Conservation (phyloP, 2,888 invertebrate genomes). For the Oxyteleia sp. region DNA sequence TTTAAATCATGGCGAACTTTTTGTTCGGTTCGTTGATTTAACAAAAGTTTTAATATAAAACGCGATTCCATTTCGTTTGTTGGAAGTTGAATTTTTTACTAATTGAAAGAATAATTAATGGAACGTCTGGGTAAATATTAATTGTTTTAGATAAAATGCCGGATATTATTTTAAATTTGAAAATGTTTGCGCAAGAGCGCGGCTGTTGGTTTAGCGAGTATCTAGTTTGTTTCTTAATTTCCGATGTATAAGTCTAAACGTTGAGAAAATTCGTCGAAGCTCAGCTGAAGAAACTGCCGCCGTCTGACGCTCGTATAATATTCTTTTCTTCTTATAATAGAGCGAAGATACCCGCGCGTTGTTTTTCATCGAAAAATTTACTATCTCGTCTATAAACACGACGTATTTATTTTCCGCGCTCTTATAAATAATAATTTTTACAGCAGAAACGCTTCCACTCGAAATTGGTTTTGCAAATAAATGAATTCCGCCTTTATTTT, state of each 20-base stretch:
- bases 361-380: slow-evolving; percentile 49
- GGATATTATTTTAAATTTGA: slow-evolving; percentile 57
- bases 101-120: slow-evolving; percentile 67
- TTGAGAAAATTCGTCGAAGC: slow-evolving; percentile 48
- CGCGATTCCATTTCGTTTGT: slow-evolving; percentile 48
- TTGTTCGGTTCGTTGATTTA: slow-evolving; percentile 61
- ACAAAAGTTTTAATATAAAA: slow-evolving; percentile 67
- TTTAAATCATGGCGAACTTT: slow-evolving; percentile 63
- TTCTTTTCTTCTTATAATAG: slow-evolving; percentile 55
- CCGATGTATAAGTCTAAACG: slow-evolving; percentile 42
- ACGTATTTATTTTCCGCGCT: slow-evolving; percentile 49
- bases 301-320: slow-evolving; percentile 27
- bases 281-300: slow-evolving; percentile 59
- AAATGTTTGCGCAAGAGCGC: slow-evolving; percentile 45
- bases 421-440: slow-evolving; percentile 38
- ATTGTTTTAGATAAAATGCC: slow-evolving; percentile 55
- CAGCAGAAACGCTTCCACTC: slow-evolving; percentile 21
- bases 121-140: slow-evolving; percentile 53
- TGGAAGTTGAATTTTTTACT: slow-evolving; percentile 46
- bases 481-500: slow-evolving; percentile 13
- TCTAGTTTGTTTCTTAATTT: slow-evolving; percentile 69
- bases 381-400: slow-evolving; percentile 48
- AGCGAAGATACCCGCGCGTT: slow-evolving; percentile 32
- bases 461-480: slow-evolving; percentile 11
- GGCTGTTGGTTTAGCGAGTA: slow-evolving; percentile 55